Conservation (phyloP, 2,888 invertebrate genomes). For the Nomada ferruginata region DNA sequence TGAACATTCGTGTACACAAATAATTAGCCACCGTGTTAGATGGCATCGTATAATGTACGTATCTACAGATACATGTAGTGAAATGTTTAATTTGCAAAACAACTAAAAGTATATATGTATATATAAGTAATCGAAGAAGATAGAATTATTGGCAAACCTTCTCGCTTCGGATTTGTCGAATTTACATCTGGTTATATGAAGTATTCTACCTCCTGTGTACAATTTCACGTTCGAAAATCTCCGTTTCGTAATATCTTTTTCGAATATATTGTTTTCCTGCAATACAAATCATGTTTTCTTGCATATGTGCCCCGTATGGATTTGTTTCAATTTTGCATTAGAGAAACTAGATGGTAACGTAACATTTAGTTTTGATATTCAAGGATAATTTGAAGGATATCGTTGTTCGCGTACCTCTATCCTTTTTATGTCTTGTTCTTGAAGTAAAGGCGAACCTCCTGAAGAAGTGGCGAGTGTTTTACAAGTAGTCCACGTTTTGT, state of each 20-base stretch:
- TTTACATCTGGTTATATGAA: conserved; percentile 91
- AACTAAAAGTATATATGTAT: too few relatives aligned
- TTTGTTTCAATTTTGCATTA: not conserved
- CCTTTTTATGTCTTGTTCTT: conserved; percentile 68
- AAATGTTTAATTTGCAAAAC: too few relatives aligned
- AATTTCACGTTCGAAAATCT: conserved; percentile 89
- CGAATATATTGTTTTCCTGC: conserved; percentile 88
- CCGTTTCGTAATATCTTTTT: conserved; percentile 88
- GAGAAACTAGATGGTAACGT: too few relatives aligned
- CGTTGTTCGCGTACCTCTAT: conserved; percentile 13
- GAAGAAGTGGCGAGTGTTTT: conserved; percentile 81
- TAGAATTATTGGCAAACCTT: conserved; percentile 41
- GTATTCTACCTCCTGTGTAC: conserved; percentile 92
- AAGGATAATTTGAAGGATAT: not conserved
- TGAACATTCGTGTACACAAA: too few relatives aligned
- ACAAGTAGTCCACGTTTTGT: conserved; percentile 90
- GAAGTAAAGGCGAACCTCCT: conserved; percentile 85
- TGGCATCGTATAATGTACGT: too few relatives aligned
- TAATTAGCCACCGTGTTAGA: too few relatives aligned
- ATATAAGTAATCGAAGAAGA: too few relatives aligned
- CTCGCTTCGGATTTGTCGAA: conserved; percentile 77
- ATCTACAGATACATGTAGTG: too few relatives aligned
- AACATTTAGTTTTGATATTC: not conserved
- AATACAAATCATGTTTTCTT: conserved; percentile 48
- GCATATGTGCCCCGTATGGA: not conserved